Base-by-base conservation (phyloP, 2,113 vertebrate species). In the Ornithorhynchus anatinus region DNA sequence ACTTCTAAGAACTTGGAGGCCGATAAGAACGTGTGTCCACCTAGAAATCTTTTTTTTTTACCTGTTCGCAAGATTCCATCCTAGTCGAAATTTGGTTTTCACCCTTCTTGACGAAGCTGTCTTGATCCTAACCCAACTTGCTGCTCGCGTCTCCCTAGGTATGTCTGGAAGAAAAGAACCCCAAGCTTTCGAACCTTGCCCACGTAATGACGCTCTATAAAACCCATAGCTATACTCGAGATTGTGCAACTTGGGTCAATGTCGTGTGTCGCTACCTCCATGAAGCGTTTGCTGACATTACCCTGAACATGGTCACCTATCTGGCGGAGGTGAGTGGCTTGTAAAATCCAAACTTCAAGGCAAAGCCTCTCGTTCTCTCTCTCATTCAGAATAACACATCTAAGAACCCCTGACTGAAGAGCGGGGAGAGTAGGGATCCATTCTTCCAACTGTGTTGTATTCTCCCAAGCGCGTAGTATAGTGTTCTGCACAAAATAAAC, bases 161-260 rank as follows among this genome's bases (percentile, higher is more conserved):
- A 80, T 99, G 98, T 89, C 86, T 99, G 82, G 94, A 94, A 86
- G 98, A 99, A 83, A 99, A 97, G 87, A 95, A 98, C 69, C 95
- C 96, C 15, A 99, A 99, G 79, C 90, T 99, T 7, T 97, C 97
- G 36, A 98, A 99, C 69, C 86, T 99, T 76, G 98, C 98, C 9
- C 98, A 99, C 20, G 98, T 99, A 32, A 99, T 99, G 97, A 98
- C 96, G 14, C 94, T 99, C 42, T 99, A 99, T 80, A 99, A 97
- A 90, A 99, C 96, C 1, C 96, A 97, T 25, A 98, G 97, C 67
- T 99, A 99, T 77, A 99, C 97, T 0, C 92, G 98, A 51, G 97
- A 99, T 86, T 96, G 96, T 31, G 94, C 96, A 72, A 98, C 97
- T 1, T 99, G 98, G 98, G 96, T 99, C 66, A 99, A 93, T 0